phyloP scores from a whole-genome alignment of 2,888 invertebrate genomes.

The Chrysomela aeneicollis region DNA sequence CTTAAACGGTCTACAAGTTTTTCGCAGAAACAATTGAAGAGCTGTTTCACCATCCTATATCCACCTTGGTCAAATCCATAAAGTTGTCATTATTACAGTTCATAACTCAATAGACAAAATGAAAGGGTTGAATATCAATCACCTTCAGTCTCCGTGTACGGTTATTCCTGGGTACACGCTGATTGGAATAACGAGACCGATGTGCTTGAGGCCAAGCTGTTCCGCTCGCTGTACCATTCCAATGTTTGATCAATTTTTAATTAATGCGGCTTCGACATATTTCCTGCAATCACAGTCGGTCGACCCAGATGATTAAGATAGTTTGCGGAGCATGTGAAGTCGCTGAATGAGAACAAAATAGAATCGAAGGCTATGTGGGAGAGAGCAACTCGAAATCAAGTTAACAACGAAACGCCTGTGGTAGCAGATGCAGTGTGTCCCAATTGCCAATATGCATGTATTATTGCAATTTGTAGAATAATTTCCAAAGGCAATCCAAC shows the following conservation, averaged over 20 bases:
- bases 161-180: background rate
- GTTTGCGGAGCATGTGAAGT: slow-evolving; percentile 42
- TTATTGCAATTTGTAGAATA: slow-evolving; percentile 57
- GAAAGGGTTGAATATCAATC: too few relatives aligned
- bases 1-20: too few relatives aligned
- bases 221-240: background rate
- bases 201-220: background rate
- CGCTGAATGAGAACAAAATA: slow-evolving; percentile 47
- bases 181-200: background rate
- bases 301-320: slow-evolving; percentile 45
- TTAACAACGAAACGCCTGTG: slow-evolving; percentile 47
- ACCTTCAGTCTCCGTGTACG: too few relatives aligned
- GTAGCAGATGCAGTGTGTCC: slow-evolving; percentile 48
- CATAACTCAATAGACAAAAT: too few relatives aligned
- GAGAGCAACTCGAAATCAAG: slow-evolving; percentile 45
- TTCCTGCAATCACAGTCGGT: slow-evolving; percentile 41
- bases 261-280: slow-evolving; percentile 29
- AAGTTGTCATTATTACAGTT: too few relatives aligned
- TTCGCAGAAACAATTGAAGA: too few relatives aligned
- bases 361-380: slow-evolving; percentile 43
- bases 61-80: too few relatives aligned
- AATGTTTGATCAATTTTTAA: slow-evolving; percentile 29
- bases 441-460: slow-evolving; percentile 58
- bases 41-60: too few relatives aligned
- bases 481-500: slow-evolving; percentile 54